phyloP scores from a whole-genome alignment of 2,888 invertebrate species.

The Scaptomyza polygonia region DNA sequence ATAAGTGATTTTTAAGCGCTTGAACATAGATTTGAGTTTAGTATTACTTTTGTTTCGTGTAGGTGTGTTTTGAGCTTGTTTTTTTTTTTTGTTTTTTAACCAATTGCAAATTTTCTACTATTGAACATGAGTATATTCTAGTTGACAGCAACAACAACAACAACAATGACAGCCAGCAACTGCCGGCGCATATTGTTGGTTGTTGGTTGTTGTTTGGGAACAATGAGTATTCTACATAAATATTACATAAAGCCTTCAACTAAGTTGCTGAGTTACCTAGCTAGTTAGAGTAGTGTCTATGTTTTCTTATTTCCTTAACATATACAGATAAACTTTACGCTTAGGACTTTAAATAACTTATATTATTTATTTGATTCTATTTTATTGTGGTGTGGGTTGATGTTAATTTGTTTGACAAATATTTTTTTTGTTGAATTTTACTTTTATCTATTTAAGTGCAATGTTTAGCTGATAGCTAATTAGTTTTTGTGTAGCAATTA shows the following conservation, averaged over 20 bases:
- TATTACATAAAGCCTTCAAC: slow-evolving; percentile 55
- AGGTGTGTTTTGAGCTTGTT: slow-evolving; percentile 21
- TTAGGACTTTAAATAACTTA: slow-evolving; percentile 28
- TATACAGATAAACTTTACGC: slow-evolving; percentile 1
- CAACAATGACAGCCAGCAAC: slow-evolving; percentile 30
- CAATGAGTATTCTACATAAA: slow-evolving; percentile 69
- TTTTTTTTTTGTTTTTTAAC: slow-evolving; percentile 1
- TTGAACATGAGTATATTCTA: slow-evolving; percentile 80
- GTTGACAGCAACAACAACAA: slow-evolving; percentile 71
- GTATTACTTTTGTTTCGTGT: slow-evolving; percentile 29
- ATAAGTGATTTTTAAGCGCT: slow-evolving; percentile 79
- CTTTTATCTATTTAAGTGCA: slow-evolving; percentile 51
- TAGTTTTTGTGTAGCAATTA: slow-evolving; percentile 52
- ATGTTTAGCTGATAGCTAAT: slow-evolving; percentile 52
- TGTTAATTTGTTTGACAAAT: slow-evolving; percentile 24
- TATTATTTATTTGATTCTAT: slow-evolving; percentile 30
- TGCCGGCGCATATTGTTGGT: slow-evolving; percentile 16
- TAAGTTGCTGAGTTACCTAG: slow-evolving; percentile 57
- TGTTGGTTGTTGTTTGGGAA: slow-evolving; percentile 57
- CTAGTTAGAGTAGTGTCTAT: slow-evolving; percentile 32
- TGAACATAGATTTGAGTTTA: slow-evolving; percentile 23
- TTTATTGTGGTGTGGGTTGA: slow-evolving; percentile 52
- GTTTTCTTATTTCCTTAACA: slow-evolving; percentile 29
- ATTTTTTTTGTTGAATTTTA: slow-evolving; percentile 22
- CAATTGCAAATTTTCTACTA: slow-evolving; percentile 41